phyloP scores from a whole-genome alignment of 2,113 vertebrate genomes.

The Apteryx mantelli region DNA sequence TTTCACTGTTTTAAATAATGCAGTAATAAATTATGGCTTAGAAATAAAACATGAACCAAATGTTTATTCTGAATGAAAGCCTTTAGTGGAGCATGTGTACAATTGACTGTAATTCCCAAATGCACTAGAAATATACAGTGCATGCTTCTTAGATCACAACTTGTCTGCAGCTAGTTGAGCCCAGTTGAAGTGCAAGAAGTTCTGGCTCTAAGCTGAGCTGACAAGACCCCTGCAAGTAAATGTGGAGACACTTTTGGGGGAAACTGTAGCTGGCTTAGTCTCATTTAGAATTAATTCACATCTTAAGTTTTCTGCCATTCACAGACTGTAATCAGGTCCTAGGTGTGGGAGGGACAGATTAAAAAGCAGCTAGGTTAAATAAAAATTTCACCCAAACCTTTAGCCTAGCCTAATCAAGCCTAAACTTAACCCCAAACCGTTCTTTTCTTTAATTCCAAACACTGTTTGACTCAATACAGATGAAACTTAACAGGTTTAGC shows the following conservation, averaged over 20 bases:
- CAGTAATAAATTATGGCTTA: neutral
- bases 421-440: neutral
- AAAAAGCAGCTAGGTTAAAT: neutral
- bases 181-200: neutral
- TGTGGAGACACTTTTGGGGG: neutral
- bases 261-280: neutral
- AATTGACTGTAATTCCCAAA: neutral
- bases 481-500: neutral
- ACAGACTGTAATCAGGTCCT: neutral
- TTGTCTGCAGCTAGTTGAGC: neutral
- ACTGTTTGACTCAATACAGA: neutral
- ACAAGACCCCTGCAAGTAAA: neutral
- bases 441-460: neutral
- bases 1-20: neutral
- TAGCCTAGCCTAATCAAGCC: neutral
- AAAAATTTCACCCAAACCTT: neutral
- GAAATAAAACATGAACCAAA: slow-evolving; percentile 11
- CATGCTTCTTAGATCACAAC: neutral
- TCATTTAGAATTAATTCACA: neutral
- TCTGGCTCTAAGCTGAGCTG: neutral
- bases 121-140: neutral
- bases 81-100: neutral
- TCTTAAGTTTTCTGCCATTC: neutral
- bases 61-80: neutral
- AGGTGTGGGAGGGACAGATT: neutral